Percentiles rank a stretch among this genome's conserved stretches.
phyloP scores from a whole-genome alignment of 2,113 vertebrate species.

The Misgurnus anguillicaudatus region DNA sequence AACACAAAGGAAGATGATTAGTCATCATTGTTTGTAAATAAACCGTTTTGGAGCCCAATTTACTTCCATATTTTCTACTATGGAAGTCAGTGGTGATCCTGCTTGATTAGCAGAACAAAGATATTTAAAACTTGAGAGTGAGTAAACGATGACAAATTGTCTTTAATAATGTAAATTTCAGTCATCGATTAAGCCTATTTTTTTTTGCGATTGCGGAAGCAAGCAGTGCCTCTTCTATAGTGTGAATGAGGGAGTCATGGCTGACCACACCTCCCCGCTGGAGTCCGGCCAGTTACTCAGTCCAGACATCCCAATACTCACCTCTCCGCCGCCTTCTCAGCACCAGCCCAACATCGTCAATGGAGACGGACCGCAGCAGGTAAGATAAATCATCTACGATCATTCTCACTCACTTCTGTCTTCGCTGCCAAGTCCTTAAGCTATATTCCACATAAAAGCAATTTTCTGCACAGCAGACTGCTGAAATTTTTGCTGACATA shows the following conservation, averaged over 20 bases:
- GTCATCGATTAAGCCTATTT: not conserved
- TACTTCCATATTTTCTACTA: too few species aligned
- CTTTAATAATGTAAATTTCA: too few species aligned
- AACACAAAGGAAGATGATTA: too few species aligned
- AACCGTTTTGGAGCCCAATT: too few species aligned
- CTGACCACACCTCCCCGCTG: constrained; percentile 92
- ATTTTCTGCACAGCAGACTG: not conserved
- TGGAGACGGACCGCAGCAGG: constrained; percentile 94
- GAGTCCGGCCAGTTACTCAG: constrained; percentile 90
- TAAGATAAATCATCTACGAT: constrained; percentile 58
- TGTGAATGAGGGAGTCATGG: constrained; percentile 91
- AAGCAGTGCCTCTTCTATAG: constrained; percentile 69
- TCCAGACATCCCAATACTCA: constrained; percentile 89
- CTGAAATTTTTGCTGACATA: constrained; percentile 10
- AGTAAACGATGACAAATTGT: too few species aligned
- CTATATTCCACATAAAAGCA: constrained; percentile 4
- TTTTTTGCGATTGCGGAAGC: constrained; percentile 32
- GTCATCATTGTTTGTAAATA: too few species aligned
- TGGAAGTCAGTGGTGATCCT: too few species aligned
- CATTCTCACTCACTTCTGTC: not conserved
- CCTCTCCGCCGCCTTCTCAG: constrained; percentile 77
- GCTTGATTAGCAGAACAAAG: too few species aligned
- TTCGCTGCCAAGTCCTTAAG: not conserved
- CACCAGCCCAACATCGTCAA: constrained; percentile 80
- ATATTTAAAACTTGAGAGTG: too few species aligned